Base-by-base conservation (phyloP, 2,888 invertebrate species). In the Hydrotaea diabolus region DNA sequence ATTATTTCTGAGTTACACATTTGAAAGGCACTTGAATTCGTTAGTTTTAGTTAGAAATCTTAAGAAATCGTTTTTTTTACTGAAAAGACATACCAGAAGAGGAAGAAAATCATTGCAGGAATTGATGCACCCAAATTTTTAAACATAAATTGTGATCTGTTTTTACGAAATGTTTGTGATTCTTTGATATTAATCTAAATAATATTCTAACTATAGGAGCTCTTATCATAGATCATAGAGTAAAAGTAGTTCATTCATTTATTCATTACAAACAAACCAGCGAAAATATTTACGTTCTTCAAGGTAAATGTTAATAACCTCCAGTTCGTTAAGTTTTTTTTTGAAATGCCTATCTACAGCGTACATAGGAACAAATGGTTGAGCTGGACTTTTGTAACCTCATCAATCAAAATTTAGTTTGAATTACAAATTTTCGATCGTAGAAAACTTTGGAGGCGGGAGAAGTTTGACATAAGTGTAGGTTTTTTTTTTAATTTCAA, bases 121-220 rank as follows among this genome's bases (percentile, higher is more conserved):
- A 72, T 55, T 13, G 31, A 73, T 43, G 21, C 36, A 39, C 21
- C 36, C 55, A 66, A 15, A 39, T 4, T 57, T 73, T 19, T 53
- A 57, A 73, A 21, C 57, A 21, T 2, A 13, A 77, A 62, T 80
- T 77, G 66, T 80, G 79, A 77, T 77, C 43, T 69, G 59, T 74
- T 83, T 83, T 71, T 69, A 59, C 62, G 62, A 71, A 80, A 64
- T 80, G 79, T 83, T 49, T 79, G 83, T 83, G 83, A 80, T 81
- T 66, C 66, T 57, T 77, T 80, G 49, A 80, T 80, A 80, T 80
- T 80, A 7, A 64, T 53, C 62, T 57, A 21, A 57, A 57, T 57
- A 21, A 21, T 21, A 5, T 21, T 57, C 7, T 57, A 13, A 57
- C 21, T 57, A 57, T 57, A 23, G 8, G 57, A 2, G 31, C 7